Conservation (phyloP, 2,797 vertebrate species). For the Chelmon rostratus region DNA sequence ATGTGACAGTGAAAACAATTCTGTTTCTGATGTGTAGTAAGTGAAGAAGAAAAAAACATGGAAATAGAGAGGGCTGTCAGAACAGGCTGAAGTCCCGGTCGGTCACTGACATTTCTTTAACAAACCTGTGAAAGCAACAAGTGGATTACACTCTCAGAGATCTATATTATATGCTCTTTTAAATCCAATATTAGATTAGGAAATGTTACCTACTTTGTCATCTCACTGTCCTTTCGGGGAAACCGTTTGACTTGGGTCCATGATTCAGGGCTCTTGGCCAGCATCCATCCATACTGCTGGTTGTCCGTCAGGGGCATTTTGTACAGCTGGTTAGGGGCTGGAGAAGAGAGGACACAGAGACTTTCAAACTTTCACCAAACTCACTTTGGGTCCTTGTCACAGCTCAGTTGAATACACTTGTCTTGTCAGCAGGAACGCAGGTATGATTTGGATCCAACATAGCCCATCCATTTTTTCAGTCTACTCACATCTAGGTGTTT, state of each 20-base stretch:
- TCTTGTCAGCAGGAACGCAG: background rate
- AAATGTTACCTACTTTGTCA: slow-evolving; percentile 83
- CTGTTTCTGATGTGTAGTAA: background rate
- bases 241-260: slow-evolving; percentile 80
- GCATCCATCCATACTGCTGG: slow-evolving; percentile 88
- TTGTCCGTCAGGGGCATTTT: slow-evolving; percentile 83
- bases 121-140: slow-evolving; percentile 79
- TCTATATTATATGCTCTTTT: background rate
- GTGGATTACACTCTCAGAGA: slow-evolving; percentile 8
- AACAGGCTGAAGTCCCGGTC: slow-evolving; percentile 81
- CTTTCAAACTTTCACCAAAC: background rate
- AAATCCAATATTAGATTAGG: background rate
- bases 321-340: slow-evolving; percentile 88
- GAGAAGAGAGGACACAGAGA: slow-evolving; percentile 20
- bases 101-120: slow-evolving; percentile 76
- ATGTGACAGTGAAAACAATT: background rate
- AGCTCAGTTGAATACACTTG: background rate
- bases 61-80: slow-evolving; percentile 51
- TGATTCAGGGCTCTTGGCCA: slow-evolving; percentile 54
- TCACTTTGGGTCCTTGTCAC: background rate
- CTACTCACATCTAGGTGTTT: slow-evolving; percentile 71
- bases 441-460: background rate
- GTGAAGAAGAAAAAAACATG: background rate
- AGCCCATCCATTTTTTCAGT: background rate
- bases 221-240: slow-evolving; percentile 83